Evolutionary conservation across 1,140 invertebrate species (phyloP).

Genomic region (Babylonia areolata): DNA sequence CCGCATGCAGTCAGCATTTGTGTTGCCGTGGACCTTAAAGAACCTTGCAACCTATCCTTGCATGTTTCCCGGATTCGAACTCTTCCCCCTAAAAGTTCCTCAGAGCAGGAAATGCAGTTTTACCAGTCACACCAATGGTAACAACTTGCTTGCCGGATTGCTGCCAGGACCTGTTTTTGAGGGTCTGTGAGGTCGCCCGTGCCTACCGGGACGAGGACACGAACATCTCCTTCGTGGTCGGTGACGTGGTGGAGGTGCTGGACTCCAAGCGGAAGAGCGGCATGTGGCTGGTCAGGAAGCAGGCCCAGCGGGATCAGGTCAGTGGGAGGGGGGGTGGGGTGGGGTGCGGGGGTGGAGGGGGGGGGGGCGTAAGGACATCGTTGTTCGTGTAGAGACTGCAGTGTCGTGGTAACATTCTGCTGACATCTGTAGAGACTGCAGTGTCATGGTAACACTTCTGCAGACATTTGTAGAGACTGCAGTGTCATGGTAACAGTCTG

Average conservation of each 20-base stretch:
- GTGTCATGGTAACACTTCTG: too few species aligned
- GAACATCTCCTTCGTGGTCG: conserved; percentile 57
- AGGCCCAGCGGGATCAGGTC: conserved; percentile 61
- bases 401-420: too few species aligned
- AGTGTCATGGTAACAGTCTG: too few species aligned
- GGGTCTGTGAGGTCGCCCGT: conserved; percentile 53
- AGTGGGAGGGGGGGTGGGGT: conserved; percentile 17
- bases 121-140: not conserved
- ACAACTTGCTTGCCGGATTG: not conserved
- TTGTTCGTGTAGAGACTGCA: too few species aligned
- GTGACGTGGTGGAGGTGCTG: conserved; percentile 76
- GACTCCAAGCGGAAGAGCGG: conserved; percentile 75
- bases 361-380: too few species aligned
- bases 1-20: too few species aligned
- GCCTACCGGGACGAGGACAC: conserved; percentile 62
- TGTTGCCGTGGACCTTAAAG: too few species aligned
- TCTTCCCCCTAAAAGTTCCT: not conserved
- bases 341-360: too few species aligned
- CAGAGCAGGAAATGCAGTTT: not conserved
- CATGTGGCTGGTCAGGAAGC: conserved; percentile 65
- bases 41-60: not conserved
- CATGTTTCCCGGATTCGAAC: not conserved
- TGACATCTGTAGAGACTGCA: too few species aligned
- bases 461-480: too few species aligned
- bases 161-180: conserved; percentile 60